These are phyloP conservation scores for Apaloderma vittatum DNA, from an alignment of 2,113 vertebrate species.

Conservation along the genomic window DNA sequence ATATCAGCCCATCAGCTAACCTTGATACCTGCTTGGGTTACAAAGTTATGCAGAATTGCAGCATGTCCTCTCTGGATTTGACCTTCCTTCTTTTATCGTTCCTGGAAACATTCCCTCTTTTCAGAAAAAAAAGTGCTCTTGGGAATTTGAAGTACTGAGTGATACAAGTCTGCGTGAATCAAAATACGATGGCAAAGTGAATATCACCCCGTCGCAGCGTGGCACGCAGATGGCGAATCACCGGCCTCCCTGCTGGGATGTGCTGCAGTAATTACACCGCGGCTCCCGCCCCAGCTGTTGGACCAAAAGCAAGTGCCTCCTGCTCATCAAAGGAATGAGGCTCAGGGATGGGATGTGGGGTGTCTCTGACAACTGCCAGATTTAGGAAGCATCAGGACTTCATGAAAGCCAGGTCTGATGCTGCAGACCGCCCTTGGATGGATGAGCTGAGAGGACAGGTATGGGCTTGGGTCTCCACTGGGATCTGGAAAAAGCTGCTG, in stretches of 20 bases:
- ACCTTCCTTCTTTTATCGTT: background rate
- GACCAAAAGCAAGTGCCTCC: background rate
- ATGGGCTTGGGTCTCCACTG: rapidly evolving
- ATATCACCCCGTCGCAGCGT: rapidly evolving
- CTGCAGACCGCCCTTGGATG: background rate
- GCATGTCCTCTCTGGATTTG: background rate
- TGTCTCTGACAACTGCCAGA: rapidly evolving
- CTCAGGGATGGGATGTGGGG: rapidly evolving
- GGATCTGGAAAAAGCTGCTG: background rate
- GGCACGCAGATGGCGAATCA: rapidly evolving
- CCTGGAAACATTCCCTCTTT: conserved; percentile 14
- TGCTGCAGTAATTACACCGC: background rate
- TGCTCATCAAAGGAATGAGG: rapidly evolving
- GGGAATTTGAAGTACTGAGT: background rate
- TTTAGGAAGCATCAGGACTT: background rate
- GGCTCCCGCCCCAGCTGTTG: background rate
- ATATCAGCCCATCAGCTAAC: background rate
- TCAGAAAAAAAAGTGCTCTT: background rate
- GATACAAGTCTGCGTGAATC: rapidly evolving
- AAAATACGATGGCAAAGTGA: background rate
- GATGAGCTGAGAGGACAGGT: background rate
- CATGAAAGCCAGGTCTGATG: background rate
- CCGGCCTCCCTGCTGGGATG: rapidly evolving
- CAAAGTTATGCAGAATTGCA: background rate
- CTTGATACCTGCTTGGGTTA: background rate